Evolutionary conservation across 2,797 vertebrate genomes (phyloP).

Genomic region (Diglossa cyanea): DNA sequence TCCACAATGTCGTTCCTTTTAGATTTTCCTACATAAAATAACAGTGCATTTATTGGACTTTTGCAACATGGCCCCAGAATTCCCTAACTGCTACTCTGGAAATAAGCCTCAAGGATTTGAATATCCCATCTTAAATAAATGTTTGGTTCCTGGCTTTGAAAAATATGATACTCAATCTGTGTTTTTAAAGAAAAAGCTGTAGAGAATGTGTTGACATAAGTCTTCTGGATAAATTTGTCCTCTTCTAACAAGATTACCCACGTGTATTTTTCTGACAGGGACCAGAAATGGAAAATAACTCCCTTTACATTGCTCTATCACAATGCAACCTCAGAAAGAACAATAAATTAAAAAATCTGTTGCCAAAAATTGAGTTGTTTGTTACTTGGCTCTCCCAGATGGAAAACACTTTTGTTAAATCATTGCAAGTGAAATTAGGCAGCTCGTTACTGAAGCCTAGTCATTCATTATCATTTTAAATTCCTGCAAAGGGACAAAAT

Average conservation of each 20-base stretch:
- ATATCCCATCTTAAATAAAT: background rate
- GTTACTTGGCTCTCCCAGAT: background rate
- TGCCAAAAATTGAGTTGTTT: conserved; percentile 52
- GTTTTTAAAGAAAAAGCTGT: background rate
- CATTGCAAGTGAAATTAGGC: conserved; percentile 35
- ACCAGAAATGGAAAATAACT: conserved; percentile 8
- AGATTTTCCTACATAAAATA: background rate
- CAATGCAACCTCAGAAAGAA: background rate
- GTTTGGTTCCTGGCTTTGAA: background rate
- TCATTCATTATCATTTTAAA: conserved; percentile 43
- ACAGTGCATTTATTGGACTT: background rate
- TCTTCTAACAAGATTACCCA: background rate
- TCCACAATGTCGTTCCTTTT: background rate
- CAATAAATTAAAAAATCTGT: conserved; percentile 20
- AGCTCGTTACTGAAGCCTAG: conserved; percentile 39
- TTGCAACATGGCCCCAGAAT: background rate
- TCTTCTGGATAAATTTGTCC: background rate
- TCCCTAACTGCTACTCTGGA: background rate
- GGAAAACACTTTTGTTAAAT: conserved; percentile 36
- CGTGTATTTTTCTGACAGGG: background rate
- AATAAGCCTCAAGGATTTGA: background rate
- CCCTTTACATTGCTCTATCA: background rate
- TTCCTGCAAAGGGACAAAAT: conserved; percentile 26
- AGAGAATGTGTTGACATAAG: background rate
- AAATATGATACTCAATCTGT: background rate